These are phyloP conservation scores for Periophthalmus magnuspinnatus DNA, from an alignment of 2,797 vertebrate species.

Conservation along the genomic window DNA sequence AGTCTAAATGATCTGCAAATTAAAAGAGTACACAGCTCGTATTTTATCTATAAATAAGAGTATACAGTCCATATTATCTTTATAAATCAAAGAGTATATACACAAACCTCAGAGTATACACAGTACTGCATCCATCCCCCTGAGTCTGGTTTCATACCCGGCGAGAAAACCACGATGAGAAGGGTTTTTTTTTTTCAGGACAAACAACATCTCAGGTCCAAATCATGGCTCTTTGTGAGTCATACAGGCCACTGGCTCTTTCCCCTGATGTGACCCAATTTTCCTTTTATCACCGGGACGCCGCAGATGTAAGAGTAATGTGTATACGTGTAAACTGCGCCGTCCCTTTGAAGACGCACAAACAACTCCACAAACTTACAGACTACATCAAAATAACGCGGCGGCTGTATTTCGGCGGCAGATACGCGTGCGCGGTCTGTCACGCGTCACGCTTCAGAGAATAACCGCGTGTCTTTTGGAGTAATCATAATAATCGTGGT, in stretches of 20 bases:
- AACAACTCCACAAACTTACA: not conserved
- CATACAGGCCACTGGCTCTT: constrained; percentile 50
- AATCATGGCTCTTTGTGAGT: constrained; percentile 51
- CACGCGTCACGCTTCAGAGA: constrained; percentile 13
- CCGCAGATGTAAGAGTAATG: constrained; percentile 15
- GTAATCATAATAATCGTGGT: constrained; percentile 32
- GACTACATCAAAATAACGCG: not conserved
- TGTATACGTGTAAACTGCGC: constrained; percentile 8
- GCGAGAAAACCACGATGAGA: too few relatives aligned
- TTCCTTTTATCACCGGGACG: constrained; percentile 38
- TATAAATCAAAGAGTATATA: too few relatives aligned
- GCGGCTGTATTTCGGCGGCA: not conserved
- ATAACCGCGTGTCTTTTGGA: constrained; percentile 36
- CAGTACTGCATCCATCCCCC: too few relatives aligned
- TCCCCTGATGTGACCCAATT: constrained; percentile 53
- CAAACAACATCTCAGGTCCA: constrained; percentile 44
- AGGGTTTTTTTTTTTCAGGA: too few relatives aligned
- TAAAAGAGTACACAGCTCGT: too few relatives aligned
- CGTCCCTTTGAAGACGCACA: constrained; percentile 7
- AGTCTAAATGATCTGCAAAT: too few relatives aligned
- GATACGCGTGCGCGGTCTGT: not conserved
- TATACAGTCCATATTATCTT: too few relatives aligned
- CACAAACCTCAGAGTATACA: too few relatives aligned
- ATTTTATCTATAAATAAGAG: too few relatives aligned
- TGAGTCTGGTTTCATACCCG: too few relatives aligned